phyloP scores from a whole-genome alignment of 2,888 invertebrate species.

The Cepaea hortensis region DNA sequence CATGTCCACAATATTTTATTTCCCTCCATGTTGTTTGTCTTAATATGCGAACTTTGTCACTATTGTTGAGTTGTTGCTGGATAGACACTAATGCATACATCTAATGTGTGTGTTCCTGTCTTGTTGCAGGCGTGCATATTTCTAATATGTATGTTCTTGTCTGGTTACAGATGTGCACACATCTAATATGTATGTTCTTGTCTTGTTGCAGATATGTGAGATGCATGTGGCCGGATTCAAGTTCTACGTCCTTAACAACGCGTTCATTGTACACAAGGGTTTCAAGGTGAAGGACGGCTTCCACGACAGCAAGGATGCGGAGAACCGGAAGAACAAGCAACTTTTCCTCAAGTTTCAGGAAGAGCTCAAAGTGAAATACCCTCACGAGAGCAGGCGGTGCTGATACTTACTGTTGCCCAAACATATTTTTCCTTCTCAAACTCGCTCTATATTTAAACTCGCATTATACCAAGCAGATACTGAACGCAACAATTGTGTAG shows the following conservation, averaged over 20 bases:
- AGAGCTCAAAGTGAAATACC: constrained; percentile 79
- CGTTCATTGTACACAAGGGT: constrained; percentile 79
- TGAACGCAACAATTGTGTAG: no score
- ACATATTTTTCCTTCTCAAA: no score
- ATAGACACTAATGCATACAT: no score
- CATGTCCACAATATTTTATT: no score
- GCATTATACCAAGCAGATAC: no score
- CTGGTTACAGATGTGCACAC: neutral
- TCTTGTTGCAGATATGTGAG: constrained; percentile 78
- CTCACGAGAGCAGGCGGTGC: constrained; percentile 78
- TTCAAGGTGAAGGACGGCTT: constrained; percentile 77
- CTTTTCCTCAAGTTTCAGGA: constrained; percentile 79
- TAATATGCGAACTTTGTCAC: no score
- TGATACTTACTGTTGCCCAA: constrained; percentile 55
- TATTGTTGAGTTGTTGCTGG: no score
- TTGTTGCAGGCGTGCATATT: no score
- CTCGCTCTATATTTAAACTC: no score
- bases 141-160: no score
- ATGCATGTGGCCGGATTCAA: constrained; percentile 79
- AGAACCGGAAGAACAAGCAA: constrained; percentile 78
- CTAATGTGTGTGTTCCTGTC: no score
- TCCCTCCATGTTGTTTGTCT: no score
- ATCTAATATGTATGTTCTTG: neutral
- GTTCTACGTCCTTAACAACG: constrained; percentile 79
- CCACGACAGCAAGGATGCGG: constrained; percentile 77